Evolutionary conservation across 2,888 invertebrate species (phyloP).

Genomic region (Yponomeuta sedellus): DNA sequence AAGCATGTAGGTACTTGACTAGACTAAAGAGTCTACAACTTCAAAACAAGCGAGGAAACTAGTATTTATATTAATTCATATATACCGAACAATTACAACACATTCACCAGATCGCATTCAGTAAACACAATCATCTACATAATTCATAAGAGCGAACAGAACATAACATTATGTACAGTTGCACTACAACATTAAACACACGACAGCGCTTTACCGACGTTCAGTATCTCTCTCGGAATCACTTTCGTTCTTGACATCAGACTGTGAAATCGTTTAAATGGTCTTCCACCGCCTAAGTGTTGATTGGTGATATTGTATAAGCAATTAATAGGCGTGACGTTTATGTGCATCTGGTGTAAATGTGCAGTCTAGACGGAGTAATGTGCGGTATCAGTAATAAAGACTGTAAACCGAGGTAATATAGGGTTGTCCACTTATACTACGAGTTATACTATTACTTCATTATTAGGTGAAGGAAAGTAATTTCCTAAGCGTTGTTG

Average conservation of each 20-base stretch:
- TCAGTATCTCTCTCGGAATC: conserved; percentile 41
- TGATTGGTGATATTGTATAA: conserved; percentile 44
- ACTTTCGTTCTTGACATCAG: conserved; percentile 52
- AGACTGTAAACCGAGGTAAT: conserved; percentile 27
- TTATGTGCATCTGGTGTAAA: conserved; percentile 35
- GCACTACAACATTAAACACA: conserved; percentile 8
- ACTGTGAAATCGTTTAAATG: conserved; percentile 50
- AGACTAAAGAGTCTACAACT: too few species aligned
- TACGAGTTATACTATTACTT: too few species aligned
- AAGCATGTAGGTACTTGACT: too few species aligned
- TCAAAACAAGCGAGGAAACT: neutral
- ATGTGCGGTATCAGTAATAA: conserved; percentile 23
- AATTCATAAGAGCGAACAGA: neutral
- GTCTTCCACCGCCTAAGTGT: conserved; percentile 39
- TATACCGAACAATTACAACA: neutral
- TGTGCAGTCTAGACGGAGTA: conserved; percentile 53
- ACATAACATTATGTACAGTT: conserved; percentile 3
- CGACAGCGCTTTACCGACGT: conserved; percentile 22
- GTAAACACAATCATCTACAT: conserved; percentile 9
- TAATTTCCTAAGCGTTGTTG: too few species aligned
- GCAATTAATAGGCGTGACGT: conserved; percentile 31
- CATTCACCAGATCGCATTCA: conserved; percentile 10
- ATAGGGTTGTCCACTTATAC: neutral
- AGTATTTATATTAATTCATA: conserved; percentile 4
- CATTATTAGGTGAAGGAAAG: too few species aligned